phyloP scores from a whole-genome alignment of 2,113 vertebrate genomes.

The Pavo muticus region DNA sequence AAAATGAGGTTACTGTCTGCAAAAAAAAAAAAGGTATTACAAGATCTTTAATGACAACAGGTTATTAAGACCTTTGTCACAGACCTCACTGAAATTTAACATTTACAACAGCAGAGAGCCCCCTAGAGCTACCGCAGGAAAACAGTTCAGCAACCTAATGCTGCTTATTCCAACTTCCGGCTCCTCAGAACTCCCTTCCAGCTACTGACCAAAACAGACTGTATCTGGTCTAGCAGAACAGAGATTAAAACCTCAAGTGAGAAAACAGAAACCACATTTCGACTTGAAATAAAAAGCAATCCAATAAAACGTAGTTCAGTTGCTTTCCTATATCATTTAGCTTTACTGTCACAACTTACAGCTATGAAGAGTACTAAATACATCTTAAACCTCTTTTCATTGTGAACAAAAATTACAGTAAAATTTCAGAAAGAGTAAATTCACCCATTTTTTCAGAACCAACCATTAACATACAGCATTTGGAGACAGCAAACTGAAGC shows the following conservation, averaged over 20 bases:
- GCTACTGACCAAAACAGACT: neutral
- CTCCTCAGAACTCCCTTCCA: neutral
- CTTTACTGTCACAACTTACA: constrained; percentile 17
- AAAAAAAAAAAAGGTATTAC: neutral
- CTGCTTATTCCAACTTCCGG: neutral
- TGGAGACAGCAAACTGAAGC: neutral
- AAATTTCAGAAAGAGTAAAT: neutral
- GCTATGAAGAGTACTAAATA: neutral
- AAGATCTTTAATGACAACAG: constrained; percentile 32
- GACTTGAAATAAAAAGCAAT: neutral
- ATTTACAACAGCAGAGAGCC: constrained; percentile 73
- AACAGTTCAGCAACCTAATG: constrained; percentile 8
- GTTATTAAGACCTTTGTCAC: constrained; percentile 22
- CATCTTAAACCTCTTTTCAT: neutral
- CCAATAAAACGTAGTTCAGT: constrained; percentile 17
- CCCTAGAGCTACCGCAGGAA: constrained; percentile 58
- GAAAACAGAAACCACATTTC: neutral
- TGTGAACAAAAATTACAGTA: neutral
- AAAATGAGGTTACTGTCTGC: neutral
- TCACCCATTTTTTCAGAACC: neutral
- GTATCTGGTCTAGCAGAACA: neutral
- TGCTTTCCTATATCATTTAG: neutral
- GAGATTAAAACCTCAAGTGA: neutral
- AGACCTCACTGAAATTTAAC: neutral
- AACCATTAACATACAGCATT: neutral